Evolutionary conservation across 1,140 invertebrate genomes (phyloP).

Genomic region (Andrena cerasifolii): DNA sequence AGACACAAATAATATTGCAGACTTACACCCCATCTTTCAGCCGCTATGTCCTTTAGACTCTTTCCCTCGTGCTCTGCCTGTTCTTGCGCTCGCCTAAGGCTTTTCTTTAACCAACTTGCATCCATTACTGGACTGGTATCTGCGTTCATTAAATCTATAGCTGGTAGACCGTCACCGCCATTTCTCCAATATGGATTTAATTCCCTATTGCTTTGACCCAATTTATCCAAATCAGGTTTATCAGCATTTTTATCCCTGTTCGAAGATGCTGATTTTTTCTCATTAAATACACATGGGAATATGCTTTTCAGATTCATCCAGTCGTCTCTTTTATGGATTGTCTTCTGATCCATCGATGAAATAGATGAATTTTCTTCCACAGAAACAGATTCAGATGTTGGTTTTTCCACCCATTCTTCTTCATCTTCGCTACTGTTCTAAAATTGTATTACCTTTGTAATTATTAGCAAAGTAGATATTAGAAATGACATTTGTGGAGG

Average conservation of each 20-base stretch:
- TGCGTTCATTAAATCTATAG: slow-evolving; percentile 46
- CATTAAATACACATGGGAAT: slow-evolving; percentile 77
- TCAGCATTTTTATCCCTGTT: slow-evolving; percentile 81
- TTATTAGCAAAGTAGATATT: background rate
- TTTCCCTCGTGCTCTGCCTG: slow-evolving; percentile 83
- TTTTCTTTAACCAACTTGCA: slow-evolving; percentile 84
- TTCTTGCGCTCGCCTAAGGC: slow-evolving; percentile 84
- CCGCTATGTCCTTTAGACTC: slow-evolving; percentile 84
- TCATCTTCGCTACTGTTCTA: slow-evolving; percentile 61
- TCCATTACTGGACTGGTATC: slow-evolving; percentile 77
- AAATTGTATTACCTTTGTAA: slow-evolving; percentile 23
- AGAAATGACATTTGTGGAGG: background rate
- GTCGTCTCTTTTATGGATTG: slow-evolving; percentile 76
- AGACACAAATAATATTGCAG: slow-evolving; percentile 13
- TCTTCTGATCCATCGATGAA: slow-evolving; percentile 5
- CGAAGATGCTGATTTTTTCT: slow-evolving; percentile 76
- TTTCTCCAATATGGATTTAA: slow-evolving; percentile 97
- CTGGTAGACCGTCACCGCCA: slow-evolving; percentile 90
- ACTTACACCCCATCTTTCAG: slow-evolving; percentile 86
- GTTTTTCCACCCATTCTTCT: slow-evolving; percentile 84
- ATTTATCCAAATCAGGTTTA: slow-evolving; percentile 84
- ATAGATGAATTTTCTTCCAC: slow-evolving; percentile 36
- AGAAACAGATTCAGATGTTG: slow-evolving; percentile 23
- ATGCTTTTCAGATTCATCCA: slow-evolving; percentile 81
- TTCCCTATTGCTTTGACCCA: slow-evolving; percentile 88